A percentile compares a stretch with the other conserved stretches of the same genome.
Conservation (phyloP, 2,113 vertebrate species). For the Cryptotis parvus region DNA sequence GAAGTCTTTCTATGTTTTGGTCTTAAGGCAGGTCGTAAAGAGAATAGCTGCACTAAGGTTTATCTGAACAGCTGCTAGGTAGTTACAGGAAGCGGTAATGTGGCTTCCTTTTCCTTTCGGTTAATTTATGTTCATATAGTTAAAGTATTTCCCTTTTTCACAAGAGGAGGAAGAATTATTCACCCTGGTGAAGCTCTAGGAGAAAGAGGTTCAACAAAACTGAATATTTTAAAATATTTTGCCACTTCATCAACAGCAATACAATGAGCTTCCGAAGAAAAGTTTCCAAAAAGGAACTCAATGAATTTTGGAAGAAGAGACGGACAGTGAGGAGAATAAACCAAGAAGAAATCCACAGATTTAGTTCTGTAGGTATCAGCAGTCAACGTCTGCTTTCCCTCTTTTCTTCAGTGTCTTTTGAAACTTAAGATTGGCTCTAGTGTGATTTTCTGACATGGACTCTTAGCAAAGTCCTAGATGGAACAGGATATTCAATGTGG, state of each 20-base stretch:
- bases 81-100: constrained; percentile 86
- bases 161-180: constrained; percentile 65
- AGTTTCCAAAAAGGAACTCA: constrained; percentile 90
- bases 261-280: constrained; percentile 95
- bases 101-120: constrained; percentile 86
- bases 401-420: constrained; percentile 11
- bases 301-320: constrained; percentile 92
- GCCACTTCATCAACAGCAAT: constrained; percentile 59
- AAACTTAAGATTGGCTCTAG: background rate
- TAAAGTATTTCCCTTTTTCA: constrained; percentile 85
- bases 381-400: constrained; percentile 11
- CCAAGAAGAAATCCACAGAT: constrained; percentile 88
- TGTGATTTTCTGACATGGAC: background rate
- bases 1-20: background rate
- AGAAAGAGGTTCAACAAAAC: constrained; percentile 64
- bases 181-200: constrained; percentile 73
- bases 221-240: constrained; percentile 67
- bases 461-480: background rate
- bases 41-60: background rate
- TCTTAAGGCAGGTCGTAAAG: constrained; percentile 2
- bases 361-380: constrained; percentile 94
- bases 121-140: constrained; percentile 80
- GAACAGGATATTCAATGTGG: background rate
- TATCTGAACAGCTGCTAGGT: constrained; percentile 73
- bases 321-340: constrained; percentile 88